Base-by-base conservation (phyloP, 2,888 invertebrate genomes). In the Hyposoter dolosus region DNA sequence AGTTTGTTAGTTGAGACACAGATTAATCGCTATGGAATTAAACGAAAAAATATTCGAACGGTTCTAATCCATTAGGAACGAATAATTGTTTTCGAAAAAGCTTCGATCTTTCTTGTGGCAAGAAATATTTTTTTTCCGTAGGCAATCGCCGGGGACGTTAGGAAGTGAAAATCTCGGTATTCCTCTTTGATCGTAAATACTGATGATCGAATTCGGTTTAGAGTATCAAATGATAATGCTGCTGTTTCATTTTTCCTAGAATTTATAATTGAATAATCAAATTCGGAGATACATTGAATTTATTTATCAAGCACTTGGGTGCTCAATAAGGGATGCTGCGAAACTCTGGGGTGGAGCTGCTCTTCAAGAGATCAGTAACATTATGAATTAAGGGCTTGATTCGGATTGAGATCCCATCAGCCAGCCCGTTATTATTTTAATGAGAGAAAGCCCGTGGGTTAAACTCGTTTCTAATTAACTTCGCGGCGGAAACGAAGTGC, bases 391-490 rank as follows among this genome's bases (percentile, higher is more conserved):
- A 69, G 28, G 60, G 60, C 28, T 60, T 28, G 69, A 47, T 69
- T 35, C n/a, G 4, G 47, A 69, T 28, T 23, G 45, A 45, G 47
- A 45, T 45, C 45, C 28, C 69, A 69, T 45, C 71, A 80, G 53
- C 79, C 53, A 23, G 76, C 50, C 56, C 28, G 47, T 23, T 69
- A 45, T 69, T 23, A 45, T 69, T 23, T 47, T 69, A 69, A 12
- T 47, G 69, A 47, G 45, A 32, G 71, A n/a, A 28, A 32, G 10
- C 47, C 23, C 23, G 12, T 19, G 66, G 40, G 53, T 77, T 72
- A 45, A 32, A 43, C 76, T 79, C 74, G 75, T 85, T 43, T 81
- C 75, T 84, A 87, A 88, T 88, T 86, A 76, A 86, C 82, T 82
- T 81, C 63, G 82, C 86, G 82, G 77, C 65, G 79, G 74, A 86